Base-by-base conservation (phyloP, 2,113 vertebrate genomes). In the Malaclemys terrapin region DNA sequence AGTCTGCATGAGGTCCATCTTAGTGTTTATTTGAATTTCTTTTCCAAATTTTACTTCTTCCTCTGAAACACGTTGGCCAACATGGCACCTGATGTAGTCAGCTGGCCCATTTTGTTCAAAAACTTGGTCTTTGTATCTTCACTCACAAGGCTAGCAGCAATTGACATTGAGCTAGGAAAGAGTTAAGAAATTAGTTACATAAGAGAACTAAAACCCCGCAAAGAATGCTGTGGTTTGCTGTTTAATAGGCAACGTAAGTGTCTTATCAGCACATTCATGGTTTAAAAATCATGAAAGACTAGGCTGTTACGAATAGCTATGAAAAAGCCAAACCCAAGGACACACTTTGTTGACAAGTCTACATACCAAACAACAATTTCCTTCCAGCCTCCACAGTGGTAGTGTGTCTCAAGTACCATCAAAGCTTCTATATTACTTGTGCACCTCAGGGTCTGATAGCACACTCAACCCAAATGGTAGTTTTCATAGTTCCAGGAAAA, bases 41-140 rank as follows among this genome's bases (percentile, higher is more conserved):
- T 93, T 89, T 94, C 94, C 88, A 38, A 94, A 97, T 79, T 91
- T 97, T 89, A 99, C 96, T 99, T 99, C 98, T 99, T 99, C 87
- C 99, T 99, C 98, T 99, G 99, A 98, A 99, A 99, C 97, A 99
- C 99, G 6, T 99, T 99, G 87, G 99, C 99, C 98, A 99, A 65
- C 99, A 99, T 99, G 91, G 99, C 99, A 53, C 99, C 99, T 5
- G 99, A 99, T 3, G 99, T 99, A 84, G 99, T 99, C 97, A 99
- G 97, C 98, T 99, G 99, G 94, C 99, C 99, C 99, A 99, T 99
- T 99, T 99, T 99, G 97, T 99, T 99, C 97, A 99, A 98, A 97
- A 99, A 99, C 98, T 99, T 99, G 96, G 99, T 99, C 98, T 99
- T 99, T 90, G 99, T 99, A 76, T 99, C 99, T 98, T 99, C 99